phyloP scores from a whole-genome alignment of 2,888 invertebrate genomes.

The Dascillus cervinus region DNA sequence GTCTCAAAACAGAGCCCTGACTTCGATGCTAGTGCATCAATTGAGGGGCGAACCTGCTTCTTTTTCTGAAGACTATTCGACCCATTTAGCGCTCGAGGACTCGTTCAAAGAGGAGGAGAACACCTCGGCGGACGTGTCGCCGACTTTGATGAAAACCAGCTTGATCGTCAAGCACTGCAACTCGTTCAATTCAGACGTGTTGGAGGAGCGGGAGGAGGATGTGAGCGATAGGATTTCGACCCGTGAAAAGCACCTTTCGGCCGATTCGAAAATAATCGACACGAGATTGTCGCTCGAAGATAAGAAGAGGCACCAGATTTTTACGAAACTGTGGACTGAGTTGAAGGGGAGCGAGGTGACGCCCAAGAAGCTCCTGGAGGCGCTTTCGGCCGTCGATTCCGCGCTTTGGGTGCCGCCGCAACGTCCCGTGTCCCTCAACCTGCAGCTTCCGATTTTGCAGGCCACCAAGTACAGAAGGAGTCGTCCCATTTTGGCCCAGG shows the following conservation, averaged over 20 bases:
- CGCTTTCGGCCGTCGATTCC: conserved; percentile 57
- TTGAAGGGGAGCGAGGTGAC: conserved; percentile 57
- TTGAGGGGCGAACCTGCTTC: conserved; percentile 40
- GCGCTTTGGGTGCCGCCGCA: conserved; percentile 61
- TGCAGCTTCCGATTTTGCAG: conserved; percentile 55
- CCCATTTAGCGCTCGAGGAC: conserved; percentile 46
- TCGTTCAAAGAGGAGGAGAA: conserved; percentile 22
- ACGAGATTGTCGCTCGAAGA: conserved; percentile 54
- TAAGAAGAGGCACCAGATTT: conserved; percentile 55
- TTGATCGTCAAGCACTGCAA: conserved; percentile 38
- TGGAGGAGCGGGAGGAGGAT: conserved; percentile 21
- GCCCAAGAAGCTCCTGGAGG: conserved; percentile 54
- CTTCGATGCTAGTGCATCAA: conserved; percentile 60
- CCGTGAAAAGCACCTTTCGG: conserved; percentile 34
- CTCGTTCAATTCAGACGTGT: conserved; percentile 39
- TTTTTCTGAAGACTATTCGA: conserved; percentile 14
- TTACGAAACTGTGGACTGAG: conserved; percentile 58
- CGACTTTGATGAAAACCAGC: conserved; percentile 27
- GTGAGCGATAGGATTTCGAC: conserved; percentile 22
- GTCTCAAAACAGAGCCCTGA: conserved; percentile 67
- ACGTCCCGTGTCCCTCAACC: conserved; percentile 61
- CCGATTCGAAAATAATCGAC: conserved; percentile 35
- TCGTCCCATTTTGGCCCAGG: conserved; percentile 43
- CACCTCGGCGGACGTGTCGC: conserved; percentile 26
- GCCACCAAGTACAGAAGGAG: conserved; percentile 42